These are phyloP conservation scores for Lagenorhynchus albirostris DNA, from an alignment of 2,113 vertebrate species.

Conservation along the genomic window DNA sequence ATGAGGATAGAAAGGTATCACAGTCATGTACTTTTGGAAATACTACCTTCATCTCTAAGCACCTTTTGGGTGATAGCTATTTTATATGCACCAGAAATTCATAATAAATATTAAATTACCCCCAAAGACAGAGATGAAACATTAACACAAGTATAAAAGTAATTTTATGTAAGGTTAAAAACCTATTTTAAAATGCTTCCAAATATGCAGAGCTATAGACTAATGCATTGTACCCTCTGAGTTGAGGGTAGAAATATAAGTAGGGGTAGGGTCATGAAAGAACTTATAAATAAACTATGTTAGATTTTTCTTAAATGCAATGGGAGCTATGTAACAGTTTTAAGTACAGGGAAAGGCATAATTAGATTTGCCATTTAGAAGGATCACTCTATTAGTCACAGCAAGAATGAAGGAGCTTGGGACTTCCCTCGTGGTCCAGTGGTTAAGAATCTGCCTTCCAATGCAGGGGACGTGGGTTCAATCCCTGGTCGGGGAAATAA, in stretches of 20 bases:
- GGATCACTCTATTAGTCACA: neutral
- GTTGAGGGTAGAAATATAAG: too few species aligned
- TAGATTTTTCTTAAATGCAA: neutral
- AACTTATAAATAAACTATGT: neutral
- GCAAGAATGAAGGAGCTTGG: neutral
- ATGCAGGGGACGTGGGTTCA: too few species aligned
- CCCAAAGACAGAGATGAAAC: slow-evolving; percentile 80
- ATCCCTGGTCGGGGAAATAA: too few species aligned
- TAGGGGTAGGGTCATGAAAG: neutral
- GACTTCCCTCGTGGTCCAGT: too few species aligned
- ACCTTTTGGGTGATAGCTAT: slow-evolving; percentile 70
- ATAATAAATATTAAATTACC: slow-evolving; percentile 75
- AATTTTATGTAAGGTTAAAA: slow-evolving; percentile 50
- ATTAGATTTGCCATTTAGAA: neutral
- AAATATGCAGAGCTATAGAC: slow-evolving; percentile 56
- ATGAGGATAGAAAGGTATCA: slow-evolving; percentile 59
- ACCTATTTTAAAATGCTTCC: slow-evolving; percentile 65
- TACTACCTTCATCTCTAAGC: slow-evolving; percentile 70
- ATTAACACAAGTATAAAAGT: slow-evolving; percentile 65
- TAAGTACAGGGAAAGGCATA: neutral
- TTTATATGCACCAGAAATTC: slow-evolving; percentile 76
- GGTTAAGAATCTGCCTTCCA: too few species aligned
- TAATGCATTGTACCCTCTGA: neutral
- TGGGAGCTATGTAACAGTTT: neutral
- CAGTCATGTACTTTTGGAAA: slow-evolving; percentile 69